phyloP scores from a whole-genome alignment of 2,113 vertebrate genomes.

The Ptilonorhynchus violaceus region DNA sequence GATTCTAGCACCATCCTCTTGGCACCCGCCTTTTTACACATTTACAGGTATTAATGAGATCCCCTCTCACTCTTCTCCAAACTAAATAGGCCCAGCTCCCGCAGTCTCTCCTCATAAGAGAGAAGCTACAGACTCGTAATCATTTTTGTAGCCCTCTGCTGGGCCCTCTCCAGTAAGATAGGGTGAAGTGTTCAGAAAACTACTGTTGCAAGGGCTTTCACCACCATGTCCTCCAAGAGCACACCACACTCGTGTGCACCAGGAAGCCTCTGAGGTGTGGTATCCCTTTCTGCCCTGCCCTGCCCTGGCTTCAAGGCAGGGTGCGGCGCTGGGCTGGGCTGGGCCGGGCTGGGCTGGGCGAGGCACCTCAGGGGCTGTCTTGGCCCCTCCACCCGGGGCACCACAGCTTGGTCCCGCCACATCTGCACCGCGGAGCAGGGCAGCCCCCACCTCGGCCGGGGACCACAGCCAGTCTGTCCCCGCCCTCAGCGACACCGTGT shows the following conservation, averaged over 20 bases:
- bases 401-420: background rate
- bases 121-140: background rate
- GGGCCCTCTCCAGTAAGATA: too few species aligned
- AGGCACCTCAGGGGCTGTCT: background rate
- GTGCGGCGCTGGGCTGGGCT: too few species aligned
- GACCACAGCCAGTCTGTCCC: background rate
- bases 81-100: background rate
- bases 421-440: background rate
- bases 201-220: background rate
- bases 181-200: background rate
- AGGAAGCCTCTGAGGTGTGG: rapidly evolving
- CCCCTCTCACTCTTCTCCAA: background rate
- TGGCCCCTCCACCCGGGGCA: background rate
- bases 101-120: background rate
- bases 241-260: rapidly evolving
- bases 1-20: background rate
- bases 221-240: rapidly evolving
- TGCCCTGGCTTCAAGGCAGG: too few species aligned
- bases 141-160: background rate
- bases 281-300: too few species aligned
- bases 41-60: background rate
- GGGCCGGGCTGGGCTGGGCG: background rate
- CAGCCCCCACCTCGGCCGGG: rapidly evolving
- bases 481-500: background rate
- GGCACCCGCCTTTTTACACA: rapidly evolving